Evolutionary conservation across 2,797 vertebrate genomes (phyloP), one percentile per base, ranked within the genome.

Genomic region (Gymnocypris eckloni): DNA sequence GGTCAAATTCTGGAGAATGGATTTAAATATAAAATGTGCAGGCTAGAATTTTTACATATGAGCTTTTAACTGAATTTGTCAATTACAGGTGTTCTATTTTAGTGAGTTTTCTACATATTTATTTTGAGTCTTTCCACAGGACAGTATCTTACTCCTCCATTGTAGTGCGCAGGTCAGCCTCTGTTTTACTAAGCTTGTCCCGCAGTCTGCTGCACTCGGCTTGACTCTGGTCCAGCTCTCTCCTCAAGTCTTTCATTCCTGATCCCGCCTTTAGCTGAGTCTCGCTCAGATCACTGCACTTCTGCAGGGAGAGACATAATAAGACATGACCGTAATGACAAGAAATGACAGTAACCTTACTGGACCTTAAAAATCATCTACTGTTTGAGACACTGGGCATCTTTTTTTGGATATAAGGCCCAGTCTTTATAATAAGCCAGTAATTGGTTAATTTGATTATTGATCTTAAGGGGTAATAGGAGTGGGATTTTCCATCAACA

Each of bases 141-240:
- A 83, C 13, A 28, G 2, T 52, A 4, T 95, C 97, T 97, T 92
- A 99, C 98, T 99, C 98, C 81, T 99, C 98, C 22, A 99, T 91
- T 81, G 97, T 95, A 83, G 92, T 94, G 87, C 95, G 94, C 71
- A 99, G 96, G 56, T 98, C 97, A 1, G 89, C 94, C 92, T 99
- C 98, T 0, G 94, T 95, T 89, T 96, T 97, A 78, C 95, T 89
- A 15, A 99, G 94, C 78, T 95, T 96, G 76, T 93, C 94, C 90
- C 92, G 95, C 81, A 98, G 93, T 45, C 67, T 66, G 15, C 93
- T 92, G 79, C 94, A 96, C 91, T 97, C 97, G 2, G 95, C 90
- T 79, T 89, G 41, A 75, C 93, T 95, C 76, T 89, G 79, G 86
- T 96, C 94, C 20, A 97, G 94, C 79, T 94, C 95, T 89, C 90